Evolutionary conservation across 2,113 vertebrate genomes (phyloP), one percentile per base, ranked within the genome.

Genomic region (Sprattus sprattus): DNA sequence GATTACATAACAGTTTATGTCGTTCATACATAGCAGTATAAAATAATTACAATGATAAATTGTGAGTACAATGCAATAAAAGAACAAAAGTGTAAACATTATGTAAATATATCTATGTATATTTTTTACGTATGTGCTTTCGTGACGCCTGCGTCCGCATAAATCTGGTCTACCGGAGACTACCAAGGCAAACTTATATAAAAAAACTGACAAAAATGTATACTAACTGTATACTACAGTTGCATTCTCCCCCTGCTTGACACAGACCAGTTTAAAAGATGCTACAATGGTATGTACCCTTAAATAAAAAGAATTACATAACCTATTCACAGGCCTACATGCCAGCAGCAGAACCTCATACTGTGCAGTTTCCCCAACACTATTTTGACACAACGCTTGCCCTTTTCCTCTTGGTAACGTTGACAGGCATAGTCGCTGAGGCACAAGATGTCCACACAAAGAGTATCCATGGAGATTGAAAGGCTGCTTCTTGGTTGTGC

Each of bases 1-100:
- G 45, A 81, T 81, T 49, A 81, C 81, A 46, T 45, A 81, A 82
- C 25, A 22, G 39, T 47, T 78, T 64, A 86, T 83, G 46, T 86
- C 46, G 82, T 81, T 78, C 71, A 78, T 75, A 75, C 67, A 75
- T 78, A 78, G 28, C 71, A 78, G 71, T 78, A 78, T 78, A 78
- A 78, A 78, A 78, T 10, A 78, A 39, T 78, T 78, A 78, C 71
- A 78, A 28, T 39, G 71, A 32, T 78, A 78, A 78, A 78, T 39
- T 78, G 71, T 39, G 32, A 67, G 64, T 67, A 67, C 64, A 67
- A 67, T 67, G 64, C 64, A 28, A 78, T 44, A 78, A 78, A 32
- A 16, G 44, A 78, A 78, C 71, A 78, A 78, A 78, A 78, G 71
- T 78, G 71, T 78, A 78, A 78, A 78, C 71, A 78, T 78, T 78